A percentile compares a stretch with the other conserved stretches of the same genome.
Evolutionary conservation across 1,140 invertebrate species (phyloP).

Genomic region (Pteromalus puparum): DNA sequence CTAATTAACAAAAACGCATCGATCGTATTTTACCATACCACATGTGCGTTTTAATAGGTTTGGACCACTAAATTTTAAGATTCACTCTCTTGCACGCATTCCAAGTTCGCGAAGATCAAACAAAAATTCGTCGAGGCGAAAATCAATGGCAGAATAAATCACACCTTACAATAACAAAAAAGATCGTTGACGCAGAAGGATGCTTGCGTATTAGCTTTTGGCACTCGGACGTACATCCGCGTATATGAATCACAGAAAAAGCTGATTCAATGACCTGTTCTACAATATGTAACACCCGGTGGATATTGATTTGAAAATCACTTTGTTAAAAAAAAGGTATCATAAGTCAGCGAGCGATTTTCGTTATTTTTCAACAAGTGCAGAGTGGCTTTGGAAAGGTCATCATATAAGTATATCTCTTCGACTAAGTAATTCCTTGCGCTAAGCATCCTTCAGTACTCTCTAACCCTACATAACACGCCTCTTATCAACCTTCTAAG

Average conservation of each 20-base stretch:
- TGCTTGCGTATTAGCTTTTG: constrained; percentile 28
- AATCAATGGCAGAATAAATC: constrained; percentile 21
- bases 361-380: background rate
- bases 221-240: constrained; percentile 27
- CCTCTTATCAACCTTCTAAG: background rate
- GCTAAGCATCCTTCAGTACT: constrained; percentile 7
- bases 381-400: background rate
- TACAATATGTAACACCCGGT: background rate
- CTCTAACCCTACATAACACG: background rate
- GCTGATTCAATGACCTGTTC: constrained; percentile 1
- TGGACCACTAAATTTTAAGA: constrained; percentile 42
- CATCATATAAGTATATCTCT: background rate
- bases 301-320: background rate
- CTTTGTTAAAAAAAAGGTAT: background rate
- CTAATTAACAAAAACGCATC: constrained; percentile 26
- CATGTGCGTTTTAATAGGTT: constrained; percentile 23
- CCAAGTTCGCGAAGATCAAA: too few relatives aligned
- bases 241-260: constrained; percentile 26
- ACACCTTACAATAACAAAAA: background rate
- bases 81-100: background rate
- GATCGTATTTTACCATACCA: background rate
- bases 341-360: background rate
- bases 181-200: background rate
- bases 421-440: background rate
- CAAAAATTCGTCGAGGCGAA: too few relatives aligned